Evolutionary conservation across 2,113 vertebrate genomes (phyloP).

Genomic region (Muntiacus muntjak): DNA sequence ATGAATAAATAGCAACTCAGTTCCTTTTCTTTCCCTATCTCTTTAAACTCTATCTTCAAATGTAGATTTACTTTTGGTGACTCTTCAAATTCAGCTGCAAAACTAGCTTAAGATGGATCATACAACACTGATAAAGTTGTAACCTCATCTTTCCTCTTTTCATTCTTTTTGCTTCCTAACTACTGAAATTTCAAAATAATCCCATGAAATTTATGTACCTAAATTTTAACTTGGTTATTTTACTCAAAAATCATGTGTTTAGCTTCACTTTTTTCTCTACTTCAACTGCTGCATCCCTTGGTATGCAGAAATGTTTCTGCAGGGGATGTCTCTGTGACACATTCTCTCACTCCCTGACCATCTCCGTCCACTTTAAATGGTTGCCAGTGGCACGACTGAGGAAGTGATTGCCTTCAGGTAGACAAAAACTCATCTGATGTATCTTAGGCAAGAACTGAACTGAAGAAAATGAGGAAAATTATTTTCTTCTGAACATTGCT

Average conservation of each 20-base stretch:
- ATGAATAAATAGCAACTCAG: neutral
- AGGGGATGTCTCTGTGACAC: rapidly evolving
- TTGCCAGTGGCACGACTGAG: neutral
- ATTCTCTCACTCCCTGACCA: neutral
- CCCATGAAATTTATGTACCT: neutral
- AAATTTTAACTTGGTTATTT: neutral
- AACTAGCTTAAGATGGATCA: neutral
- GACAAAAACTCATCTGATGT: neutral
- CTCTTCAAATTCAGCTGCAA: neutral
- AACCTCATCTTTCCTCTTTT: neutral
- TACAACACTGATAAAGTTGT: neutral
- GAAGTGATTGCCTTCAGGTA: neutral
- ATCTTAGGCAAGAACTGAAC: neutral
- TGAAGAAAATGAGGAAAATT: neutral
- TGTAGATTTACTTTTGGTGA: neutral
- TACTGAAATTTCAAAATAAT: neutral
- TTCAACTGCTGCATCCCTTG: neutral
- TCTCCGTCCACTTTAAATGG: neutral
- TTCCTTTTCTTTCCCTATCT: neutral
- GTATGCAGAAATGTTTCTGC: neutral
- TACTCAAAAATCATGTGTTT: neutral
- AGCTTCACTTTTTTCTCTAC: neutral
- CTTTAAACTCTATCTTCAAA: neutral
- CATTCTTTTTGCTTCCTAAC: neutral
- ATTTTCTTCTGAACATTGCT: neutral